Evolutionary conservation across 2,113 vertebrate species (phyloP), one percentile per base, ranked within the genome.

Genomic region (Probosciger aterrimus): DNA sequence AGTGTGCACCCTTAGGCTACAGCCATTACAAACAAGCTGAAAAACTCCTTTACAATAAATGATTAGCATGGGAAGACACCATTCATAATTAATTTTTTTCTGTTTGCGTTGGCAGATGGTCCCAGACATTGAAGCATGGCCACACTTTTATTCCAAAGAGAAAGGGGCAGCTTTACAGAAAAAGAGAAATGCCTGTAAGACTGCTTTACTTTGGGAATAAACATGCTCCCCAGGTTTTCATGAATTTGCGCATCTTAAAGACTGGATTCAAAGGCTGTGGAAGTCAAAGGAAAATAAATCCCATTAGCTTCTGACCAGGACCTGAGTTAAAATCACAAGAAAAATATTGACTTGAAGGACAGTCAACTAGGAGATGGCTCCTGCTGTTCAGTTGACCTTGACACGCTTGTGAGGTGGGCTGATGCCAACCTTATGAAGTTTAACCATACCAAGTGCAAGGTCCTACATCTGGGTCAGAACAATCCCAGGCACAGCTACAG

Each of bases 41-140:
- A 98, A 98, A 98, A 98, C 98, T 98, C 98, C 98, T 98, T 98
- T 98, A 98, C 97, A 98, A 98, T 98, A 98, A 98, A 97, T 98
- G 97, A 98, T 98, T 98, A 98, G 96, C 98, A 97, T 98, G 97
- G 98, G 97, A 97, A 98, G 98, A 98, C 96, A 98, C 97, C 96
- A 97, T 97, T 98, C 97, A 98, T 97, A 98, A 98, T 98, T 98
- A 98, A 95, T 97, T 97, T 98, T 96, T 95, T 90, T 86, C 94
- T 96, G 96, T 98, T 98, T 97, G 96, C 28, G 1, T 97, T 98
- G 97, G 98, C 98, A 98, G 98, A 98, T 98, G 98, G 98, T 98
- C 90, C 16, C 89, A 97, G 95, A 96, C 97, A 97, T 78, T 96
- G 96, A 96, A 96, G 87, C 97, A 96, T 93, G 97, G 97, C 91